A percentile compares a stretch with the other conserved stretches of the same genome.
Evolutionary conservation across 2,113 vertebrate species (phyloP).

Genomic region (Nothocercus julius): DNA sequence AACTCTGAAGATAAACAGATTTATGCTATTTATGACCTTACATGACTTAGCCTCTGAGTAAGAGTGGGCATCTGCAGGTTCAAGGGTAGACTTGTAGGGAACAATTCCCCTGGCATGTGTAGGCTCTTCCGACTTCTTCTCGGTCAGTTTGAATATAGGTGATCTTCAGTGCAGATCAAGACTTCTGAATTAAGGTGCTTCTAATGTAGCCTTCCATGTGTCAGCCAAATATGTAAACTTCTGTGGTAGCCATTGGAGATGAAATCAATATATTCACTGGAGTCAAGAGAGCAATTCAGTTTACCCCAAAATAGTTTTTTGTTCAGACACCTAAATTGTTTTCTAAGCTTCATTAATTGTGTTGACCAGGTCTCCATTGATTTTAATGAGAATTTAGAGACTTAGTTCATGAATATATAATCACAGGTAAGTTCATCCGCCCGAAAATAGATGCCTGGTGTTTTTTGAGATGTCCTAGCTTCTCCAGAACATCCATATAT

Average conservation of each 20-base stretch:
- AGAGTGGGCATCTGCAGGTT: background rate
- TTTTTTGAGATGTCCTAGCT: background rate
- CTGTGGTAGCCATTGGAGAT: background rate
- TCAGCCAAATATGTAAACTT: background rate
- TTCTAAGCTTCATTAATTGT: background rate
- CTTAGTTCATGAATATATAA: background rate
- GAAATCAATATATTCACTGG: background rate
- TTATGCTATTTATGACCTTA: background rate
- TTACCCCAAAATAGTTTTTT: background rate
- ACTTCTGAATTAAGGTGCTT: background rate
- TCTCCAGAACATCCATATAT: background rate
- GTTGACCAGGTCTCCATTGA: background rate
- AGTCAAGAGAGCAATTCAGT: background rate
- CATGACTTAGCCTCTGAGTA: background rate
- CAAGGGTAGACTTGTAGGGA: background rate
- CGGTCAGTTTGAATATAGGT: background rate
- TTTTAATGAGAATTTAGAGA: background rate
- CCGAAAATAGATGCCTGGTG: background rate
- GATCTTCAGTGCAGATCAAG: background rate
- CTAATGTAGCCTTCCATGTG: background rate
- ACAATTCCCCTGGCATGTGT: background rate
- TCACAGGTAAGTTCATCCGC: background rate
- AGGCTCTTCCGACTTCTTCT: background rate
- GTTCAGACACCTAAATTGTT: background rate
- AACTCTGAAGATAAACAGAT: background rate